Base-by-base conservation (phyloP, 2,797 vertebrate species). In the Sebastolobus alascanus region DNA sequence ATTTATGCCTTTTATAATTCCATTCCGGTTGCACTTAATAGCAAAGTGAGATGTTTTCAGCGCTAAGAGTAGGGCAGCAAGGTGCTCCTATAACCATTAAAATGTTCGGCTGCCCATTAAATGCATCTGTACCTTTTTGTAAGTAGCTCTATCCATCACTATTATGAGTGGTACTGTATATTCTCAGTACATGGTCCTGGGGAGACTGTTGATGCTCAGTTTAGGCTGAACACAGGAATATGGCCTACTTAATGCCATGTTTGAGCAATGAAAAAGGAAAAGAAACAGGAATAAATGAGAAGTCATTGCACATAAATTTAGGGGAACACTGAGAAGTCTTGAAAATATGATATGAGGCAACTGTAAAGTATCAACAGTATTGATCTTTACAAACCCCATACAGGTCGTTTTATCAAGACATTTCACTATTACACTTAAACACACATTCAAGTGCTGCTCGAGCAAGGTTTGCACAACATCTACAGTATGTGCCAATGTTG, bases 61-160 rank as follows among this genome's bases (percentile, higher is more conserved):
- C 85, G 64, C 83, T 77, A 65, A 67, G 75, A 83, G 77, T 31
- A 80, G 68, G 75, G 73, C 83, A 90, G 77, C 67, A 80, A 87
- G 88, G 87, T 90, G 83, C 82, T 80, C 80, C 72, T 83, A 85
- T 88, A 90, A 86, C 90, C 91, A 93, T 93, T 93, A 93, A 92
- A 90, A 91, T 85, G 84, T 92, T 92, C 43, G 29, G 87, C 84
- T 86, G 66, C 80, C 87, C 81, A 87, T 92, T 93, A 93, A 93
- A 91, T 90, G 83, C 89, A 90, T 86, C 88, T 89, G 85, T 92
- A 88, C 84, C 89, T 89, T 90, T 89, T 84, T 76, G 82, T 87
- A 92, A 92, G 88, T 92, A 89, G 82, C 75, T 80, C 85, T 20
- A 90, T 93, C 87, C 81, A 91, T 94, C 92, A 93, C 77, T 82